Conservation (phyloP, 92 coral and sea anemone genomes). For the Heteractis magnifica region DNA sequence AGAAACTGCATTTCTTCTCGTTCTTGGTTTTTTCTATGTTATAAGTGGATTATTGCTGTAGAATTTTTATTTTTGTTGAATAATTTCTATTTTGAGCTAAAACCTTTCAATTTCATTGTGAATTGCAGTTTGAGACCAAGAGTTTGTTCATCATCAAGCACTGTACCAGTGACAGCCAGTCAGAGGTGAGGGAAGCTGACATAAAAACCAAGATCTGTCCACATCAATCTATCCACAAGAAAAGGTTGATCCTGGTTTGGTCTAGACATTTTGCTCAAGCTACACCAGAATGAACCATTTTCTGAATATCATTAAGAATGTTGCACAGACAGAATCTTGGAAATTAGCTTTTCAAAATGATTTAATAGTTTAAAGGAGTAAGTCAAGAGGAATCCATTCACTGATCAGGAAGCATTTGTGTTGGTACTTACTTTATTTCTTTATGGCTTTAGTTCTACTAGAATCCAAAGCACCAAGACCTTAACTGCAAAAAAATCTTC, state of each 20-base stretch:
- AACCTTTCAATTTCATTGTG: background rate
- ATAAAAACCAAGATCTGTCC: background rate
- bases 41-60: too few species aligned
- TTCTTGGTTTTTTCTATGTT: background rate
- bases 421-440: background rate
- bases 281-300: too few species aligned
- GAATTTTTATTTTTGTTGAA: background rate
- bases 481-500: conserved; percentile 18
- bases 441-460: conserved; percentile 18
- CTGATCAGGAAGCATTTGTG: background rate
- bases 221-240: too few species aligned
- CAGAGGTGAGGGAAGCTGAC: conserved; percentile 10
- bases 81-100: background rate
- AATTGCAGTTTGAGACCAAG: conserved; percentile 32
- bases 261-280: too few species aligned
- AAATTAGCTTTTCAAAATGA: too few species aligned
- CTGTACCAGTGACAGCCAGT: conserved; percentile 12
- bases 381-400: too few species aligned
- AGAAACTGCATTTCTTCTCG: background rate
- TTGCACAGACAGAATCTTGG: too few species aligned
- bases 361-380: too few species aligned
- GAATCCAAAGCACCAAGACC: conserved; percentile 27
- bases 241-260: too few species aligned
- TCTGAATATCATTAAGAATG: too few species aligned
- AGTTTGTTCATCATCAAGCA: conserved; percentile 25